Percentiles rank a stretch among this genome's conserved stretches.
phyloP scores from a whole-genome alignment of 2,797 vertebrate genomes.

The Parambassis ranga region DNA sequence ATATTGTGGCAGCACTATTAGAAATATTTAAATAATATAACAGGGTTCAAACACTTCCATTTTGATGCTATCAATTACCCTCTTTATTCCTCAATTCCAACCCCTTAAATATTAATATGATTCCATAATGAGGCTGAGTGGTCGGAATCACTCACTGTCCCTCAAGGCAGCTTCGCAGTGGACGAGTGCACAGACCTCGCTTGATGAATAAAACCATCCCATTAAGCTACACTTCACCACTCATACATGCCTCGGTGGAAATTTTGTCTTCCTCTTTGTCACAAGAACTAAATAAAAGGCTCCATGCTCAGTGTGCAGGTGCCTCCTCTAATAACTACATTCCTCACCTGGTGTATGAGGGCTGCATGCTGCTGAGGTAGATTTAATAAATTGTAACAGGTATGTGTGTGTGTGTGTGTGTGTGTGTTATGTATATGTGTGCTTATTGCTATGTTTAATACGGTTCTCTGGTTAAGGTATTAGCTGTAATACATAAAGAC shows the following conservation, averaged over 20 bases:
- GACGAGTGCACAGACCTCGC: conserved; percentile 71
- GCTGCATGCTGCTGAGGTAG: conserved; percentile 51
- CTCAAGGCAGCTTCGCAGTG: conserved; percentile 77
- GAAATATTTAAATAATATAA: conserved; percentile 73
- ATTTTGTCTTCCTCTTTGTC: conserved; percentile 71
- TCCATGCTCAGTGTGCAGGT: conserved; percentile 69
- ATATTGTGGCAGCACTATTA: conserved; percentile 49
- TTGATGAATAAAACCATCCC: conserved; percentile 83
- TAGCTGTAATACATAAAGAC: background rate
- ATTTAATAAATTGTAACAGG: conserved; percentile 58
- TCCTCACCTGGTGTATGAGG: conserved; percentile 62
- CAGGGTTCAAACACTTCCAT: conserved; percentile 77
- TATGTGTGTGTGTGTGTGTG: conserved; percentile 19
- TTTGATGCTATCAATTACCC: conserved; percentile 81
- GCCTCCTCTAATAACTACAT: conserved; percentile 73
- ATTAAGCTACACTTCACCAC: conserved; percentile 75
- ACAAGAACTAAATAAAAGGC: conserved; percentile 58
- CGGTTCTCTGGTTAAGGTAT: background rate
- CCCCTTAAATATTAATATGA: conserved; percentile 83
- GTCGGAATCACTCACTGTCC: conserved; percentile 84
- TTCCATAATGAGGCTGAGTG: conserved; percentile 84
- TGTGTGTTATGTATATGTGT: background rate
- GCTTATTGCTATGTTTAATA: conserved; percentile 3
- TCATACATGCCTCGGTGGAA: conserved; percentile 62
- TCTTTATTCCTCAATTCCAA: conserved; percentile 83